Base-by-base conservation (phyloP, 2,888 invertebrate genomes). In the Drosophila anomelani region DNA sequence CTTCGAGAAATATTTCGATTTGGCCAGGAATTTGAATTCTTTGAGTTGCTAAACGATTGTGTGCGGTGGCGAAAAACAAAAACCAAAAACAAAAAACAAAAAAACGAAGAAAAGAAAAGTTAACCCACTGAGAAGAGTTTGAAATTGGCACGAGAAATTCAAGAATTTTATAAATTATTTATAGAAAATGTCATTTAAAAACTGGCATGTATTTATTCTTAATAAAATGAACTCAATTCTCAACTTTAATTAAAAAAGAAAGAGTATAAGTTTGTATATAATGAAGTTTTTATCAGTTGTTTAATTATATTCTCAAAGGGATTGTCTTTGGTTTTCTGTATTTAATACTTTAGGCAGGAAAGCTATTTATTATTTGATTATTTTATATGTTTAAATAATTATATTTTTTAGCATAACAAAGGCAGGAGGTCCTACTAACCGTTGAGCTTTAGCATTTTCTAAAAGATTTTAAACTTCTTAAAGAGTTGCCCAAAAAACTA, bases 1-100 rank as follows among this genome's bases (percentile, higher is more conserved):
- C 64, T 68, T 41, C 13, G 29, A n/a, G 3, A 20, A 29, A 44
- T 44, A 51, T 53, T 64, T 53, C 34, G 26, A 64, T 47, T 64
- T 26, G 34, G 41, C 32, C 23, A 20, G 23, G 32, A 63, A 63
- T 47, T 41, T 10, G 13, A 47, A 39, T 47, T 62, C 59, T n/a
- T 38, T 7, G 12, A 29, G 12, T 39, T 20, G 20, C 47, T 60
- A 29, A 59, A 59, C 47, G 46, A n/a, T 59, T 59, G 15, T 23
- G 12, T 17, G 23, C 12, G 44, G 46, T 47, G 47, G 29, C n/a
- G 10, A 29, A 44, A 7, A 23, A 20, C 20, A 20, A 20, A 20
- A 20, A 20, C 20, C 20, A 20, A 20, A 20, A 20, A 20, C 20
- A 1, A 20, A 20, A 20, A 20, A 20, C 20, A 29, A 20, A 12